A percentile compares a stretch with the other conserved stretches of the same genome.
Evolutionary conservation across 2,113 vertebrate genomes (phyloP).

Genomic region (Nycticryphes semicollaris): DNA sequence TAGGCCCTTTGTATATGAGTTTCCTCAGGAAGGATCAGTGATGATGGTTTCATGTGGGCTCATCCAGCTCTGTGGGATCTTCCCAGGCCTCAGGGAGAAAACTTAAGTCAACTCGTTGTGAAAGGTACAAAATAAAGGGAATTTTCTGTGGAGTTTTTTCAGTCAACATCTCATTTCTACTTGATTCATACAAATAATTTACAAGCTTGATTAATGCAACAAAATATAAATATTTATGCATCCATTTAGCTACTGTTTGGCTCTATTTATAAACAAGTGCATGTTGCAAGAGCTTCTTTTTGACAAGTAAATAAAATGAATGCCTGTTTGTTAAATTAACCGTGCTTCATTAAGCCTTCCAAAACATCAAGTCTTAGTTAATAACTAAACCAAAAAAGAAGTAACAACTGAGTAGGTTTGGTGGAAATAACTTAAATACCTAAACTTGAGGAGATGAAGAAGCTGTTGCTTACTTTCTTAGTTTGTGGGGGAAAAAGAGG

Average conservation of each 20-base stretch:
- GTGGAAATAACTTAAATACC: background rate
- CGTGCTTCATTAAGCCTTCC: background rate
- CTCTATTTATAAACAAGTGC: constrained; percentile 47
- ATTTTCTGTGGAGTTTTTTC: background rate
- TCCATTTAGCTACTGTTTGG: constrained; percentile 24
- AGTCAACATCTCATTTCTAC: background rate
- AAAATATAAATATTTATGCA: constrained; percentile 64
- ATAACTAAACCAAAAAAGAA: background rate
- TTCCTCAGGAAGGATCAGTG: background rate
- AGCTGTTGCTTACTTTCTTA: background rate
- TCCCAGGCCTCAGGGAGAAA: background rate
- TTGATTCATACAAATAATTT: constrained; percentile 16
- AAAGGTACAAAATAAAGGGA: background rate
- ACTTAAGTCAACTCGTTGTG: background rate
- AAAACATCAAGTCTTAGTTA: background rate
- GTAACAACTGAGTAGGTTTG: background rate
- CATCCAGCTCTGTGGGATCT: background rate
- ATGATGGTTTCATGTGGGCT: background rate
- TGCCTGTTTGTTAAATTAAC: constrained; percentile 13
- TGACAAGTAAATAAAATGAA: constrained; percentile 24
- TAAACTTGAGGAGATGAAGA: background rate
- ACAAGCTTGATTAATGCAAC: constrained; percentile 24
- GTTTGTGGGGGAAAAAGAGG: background rate
- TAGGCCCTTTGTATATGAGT: background rate
- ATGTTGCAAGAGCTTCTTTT: constrained; percentile 36